These are phyloP conservation scores for Orchestes rusci DNA, from an alignment of 2,888 invertebrate genomes.

Conservation along the genomic window DNA sequence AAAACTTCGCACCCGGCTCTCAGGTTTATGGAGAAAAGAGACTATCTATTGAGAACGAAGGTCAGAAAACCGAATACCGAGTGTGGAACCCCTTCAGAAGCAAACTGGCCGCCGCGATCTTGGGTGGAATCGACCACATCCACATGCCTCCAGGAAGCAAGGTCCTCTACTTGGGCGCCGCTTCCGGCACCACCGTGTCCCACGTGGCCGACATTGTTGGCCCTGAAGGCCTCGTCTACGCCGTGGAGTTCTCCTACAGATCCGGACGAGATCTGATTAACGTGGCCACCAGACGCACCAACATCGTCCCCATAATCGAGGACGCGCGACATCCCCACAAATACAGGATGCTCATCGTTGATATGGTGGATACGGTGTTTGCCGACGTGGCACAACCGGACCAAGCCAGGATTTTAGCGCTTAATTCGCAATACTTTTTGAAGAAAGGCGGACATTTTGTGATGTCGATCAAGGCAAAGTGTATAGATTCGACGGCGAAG, in stretches of 20 bases:
- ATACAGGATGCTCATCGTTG: conserved; percentile 97
- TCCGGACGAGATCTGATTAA: conserved; percentile 95
- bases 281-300: conserved; percentile 97
- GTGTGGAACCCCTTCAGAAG: conserved; percentile 99
- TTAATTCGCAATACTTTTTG: conserved; percentile 94
- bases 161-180: conserved; percentile 95
- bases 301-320: conserved; percentile 98
- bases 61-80: conserved; percentile 92
- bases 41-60: conserved; percentile 80
- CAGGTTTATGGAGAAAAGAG: conserved; percentile 99
- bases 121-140: conserved; percentile 95
- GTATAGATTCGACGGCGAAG: conserved; percentile 91
- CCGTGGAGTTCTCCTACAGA: conserved; percentile 87
- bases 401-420: conserved; percentile 93
- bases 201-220: conserved; percentile 98
- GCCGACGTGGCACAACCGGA: conserved; percentile 99
- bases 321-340: conserved; percentile 98
- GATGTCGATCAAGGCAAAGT: conserved; percentile 98
- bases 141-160: conserved; percentile 94
- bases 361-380: conserved; percentile 97
- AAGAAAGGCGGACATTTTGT: conserved; percentile 98
- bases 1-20: conserved; percentile 92
- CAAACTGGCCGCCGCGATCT: conserved; percentile 95
- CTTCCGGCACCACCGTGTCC: conserved; percentile 98
- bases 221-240: conserved; percentile 95